A percentile compares a stretch with the other conserved stretches of the same genome.
phyloP scores from a whole-genome alignment of 2,797 vertebrate species.

The Valencia hispanica region DNA sequence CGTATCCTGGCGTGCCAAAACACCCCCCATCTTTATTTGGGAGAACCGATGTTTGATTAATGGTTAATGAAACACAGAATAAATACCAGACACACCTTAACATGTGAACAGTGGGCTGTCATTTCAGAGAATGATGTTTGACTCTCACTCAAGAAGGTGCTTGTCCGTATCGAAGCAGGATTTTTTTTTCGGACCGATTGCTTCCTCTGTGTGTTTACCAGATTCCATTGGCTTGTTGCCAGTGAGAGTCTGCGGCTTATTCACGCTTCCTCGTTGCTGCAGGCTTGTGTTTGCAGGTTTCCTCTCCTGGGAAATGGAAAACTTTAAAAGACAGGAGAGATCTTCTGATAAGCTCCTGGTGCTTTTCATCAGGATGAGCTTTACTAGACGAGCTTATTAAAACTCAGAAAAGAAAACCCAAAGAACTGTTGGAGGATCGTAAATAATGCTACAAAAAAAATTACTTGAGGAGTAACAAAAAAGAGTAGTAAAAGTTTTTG shows the following conservation, averaged over 20 bases:
- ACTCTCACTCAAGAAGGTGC: constrained; percentile 10
- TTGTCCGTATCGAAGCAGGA: constrained; percentile 29
- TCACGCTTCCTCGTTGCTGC: constrained; percentile 25
- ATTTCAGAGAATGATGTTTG: constrained; percentile 22
- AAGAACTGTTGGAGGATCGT: not conserved
- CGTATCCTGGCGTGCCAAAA: constrained; percentile 60
- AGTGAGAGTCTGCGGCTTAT: not conserved
- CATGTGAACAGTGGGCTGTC: constrained; percentile 6
- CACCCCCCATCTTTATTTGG: constrained; percentile 50
- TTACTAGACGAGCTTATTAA: not conserved
- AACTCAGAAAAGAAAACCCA: too few relatives aligned
- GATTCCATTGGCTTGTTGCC: constrained; percentile 40
- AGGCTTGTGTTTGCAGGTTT: constrained; percentile 16
- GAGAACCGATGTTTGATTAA: constrained; percentile 76
- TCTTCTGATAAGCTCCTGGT: constrained; percentile 5
- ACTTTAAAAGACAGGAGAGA: constrained; percentile 5
- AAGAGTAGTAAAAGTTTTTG: not conserved
- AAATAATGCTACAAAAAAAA: not conserved
- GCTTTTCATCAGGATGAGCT: constrained; percentile 1
- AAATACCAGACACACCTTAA: constrained; percentile 64
- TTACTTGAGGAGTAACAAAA: not conserved
- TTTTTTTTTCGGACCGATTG: constrained; percentile 12
- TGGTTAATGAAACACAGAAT: constrained; percentile 75
- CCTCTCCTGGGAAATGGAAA: constrained; percentile 33
- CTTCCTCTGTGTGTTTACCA: constrained; percentile 35